A percentile compares a stretch with the other conserved stretches of the same genome.
Conservation (phyloP, 2,888 invertebrate species). For the Netelia melanura region DNA sequence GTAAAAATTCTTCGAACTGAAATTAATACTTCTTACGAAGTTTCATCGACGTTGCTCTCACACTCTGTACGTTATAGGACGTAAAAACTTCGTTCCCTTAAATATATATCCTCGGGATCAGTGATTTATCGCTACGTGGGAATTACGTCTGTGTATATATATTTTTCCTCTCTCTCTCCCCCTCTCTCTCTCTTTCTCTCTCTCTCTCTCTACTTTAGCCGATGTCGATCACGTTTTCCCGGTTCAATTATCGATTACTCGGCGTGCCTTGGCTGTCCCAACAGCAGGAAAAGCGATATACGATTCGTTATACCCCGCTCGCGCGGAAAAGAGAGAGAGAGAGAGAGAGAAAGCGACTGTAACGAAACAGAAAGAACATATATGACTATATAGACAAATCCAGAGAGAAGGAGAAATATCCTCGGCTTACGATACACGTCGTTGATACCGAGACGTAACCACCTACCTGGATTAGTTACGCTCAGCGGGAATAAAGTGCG, state of each 20-base stretch:
- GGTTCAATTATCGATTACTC: slow-evolving; percentile 71
- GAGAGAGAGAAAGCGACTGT: slow-evolving; percentile 15
- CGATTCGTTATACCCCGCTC: slow-evolving; percentile 60
- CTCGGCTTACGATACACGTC: slow-evolving; percentile 69
- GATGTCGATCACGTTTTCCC: slow-evolving; percentile 63
- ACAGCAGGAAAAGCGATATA: slow-evolving; percentile 62
- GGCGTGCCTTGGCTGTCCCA: slow-evolving; percentile 58
- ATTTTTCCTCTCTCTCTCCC: slow-evolving; percentile 14
- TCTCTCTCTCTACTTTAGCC: slow-evolving; percentile 22
- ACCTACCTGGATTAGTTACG: slow-evolving; percentile 73
- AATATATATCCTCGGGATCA: slow-evolving; percentile 20
- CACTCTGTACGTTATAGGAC: background rate
- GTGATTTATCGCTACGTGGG: slow-evolving; percentile 54
- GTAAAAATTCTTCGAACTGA: background rate
- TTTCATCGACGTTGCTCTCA: slow-evolving; percentile 9
- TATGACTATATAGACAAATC: slow-evolving; percentile 33
- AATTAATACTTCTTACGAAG: background rate
- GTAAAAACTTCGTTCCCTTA: slow-evolving; percentile 6
- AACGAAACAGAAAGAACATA: slow-evolving; percentile 25
- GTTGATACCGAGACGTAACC: slow-evolving; percentile 70
- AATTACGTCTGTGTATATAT: slow-evolving; percentile 43
- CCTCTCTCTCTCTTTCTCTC: background rate
- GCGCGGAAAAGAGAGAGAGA: slow-evolving; percentile 22
- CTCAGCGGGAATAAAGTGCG: slow-evolving; percentile 68
- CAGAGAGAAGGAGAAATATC: slow-evolving; percentile 60